Base-by-base conservation (phyloP, 2,797 vertebrate genomes). In the Poecilia wingei region DNA sequence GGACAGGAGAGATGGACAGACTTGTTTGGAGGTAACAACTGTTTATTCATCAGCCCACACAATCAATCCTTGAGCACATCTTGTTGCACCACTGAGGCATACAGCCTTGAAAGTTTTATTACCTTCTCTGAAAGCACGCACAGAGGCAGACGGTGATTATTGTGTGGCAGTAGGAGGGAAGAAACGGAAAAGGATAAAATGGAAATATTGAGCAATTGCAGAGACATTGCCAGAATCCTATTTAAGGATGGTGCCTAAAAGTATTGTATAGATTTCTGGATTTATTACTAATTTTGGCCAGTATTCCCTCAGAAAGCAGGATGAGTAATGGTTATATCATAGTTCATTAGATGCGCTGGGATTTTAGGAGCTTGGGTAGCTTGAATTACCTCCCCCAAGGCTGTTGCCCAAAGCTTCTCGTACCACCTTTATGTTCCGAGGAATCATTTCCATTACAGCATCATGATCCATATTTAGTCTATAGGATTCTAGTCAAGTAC, bases 31-130 rank as follows among this genome's bases (percentile, higher is more conserved):
- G 84, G 85, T 84, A 91, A 88, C 84, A 86, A 89, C 85, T 84
- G 91, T 87, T 89, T 91, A 88, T 91, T 92, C 77, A 83, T 92
- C 88, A 76, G 84, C 93, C 90, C 87, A 92, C 92, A 77, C 82
- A 90, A 85, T 90, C 89, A 71, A 79, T 91, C 86, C 80, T 89
- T 75, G 73, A 85, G 86, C 85, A 81, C 39, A 69, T 89, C 83
- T 89, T 86, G 84, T 79, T 83, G 79, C 77, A 82, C 85, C 91
- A 53, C 82, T 10, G 81, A 91, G 82, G 81, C 82, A 78, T 33
- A 76, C 80, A 83, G 81, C 82, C 87, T 86, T 85, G 79, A 81
- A 75, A 79, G 79, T 89, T 89, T 89, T 90, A 91, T 93, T 90
- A 87, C 81, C 86, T 86, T 85, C 75, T 77, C 80, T 84, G 79